Evolutionary conservation across 2,797 vertebrate genomes (phyloP), one percentile per base, ranked within the genome.

Genomic region (Sphaeramia orbicularis): DNA sequence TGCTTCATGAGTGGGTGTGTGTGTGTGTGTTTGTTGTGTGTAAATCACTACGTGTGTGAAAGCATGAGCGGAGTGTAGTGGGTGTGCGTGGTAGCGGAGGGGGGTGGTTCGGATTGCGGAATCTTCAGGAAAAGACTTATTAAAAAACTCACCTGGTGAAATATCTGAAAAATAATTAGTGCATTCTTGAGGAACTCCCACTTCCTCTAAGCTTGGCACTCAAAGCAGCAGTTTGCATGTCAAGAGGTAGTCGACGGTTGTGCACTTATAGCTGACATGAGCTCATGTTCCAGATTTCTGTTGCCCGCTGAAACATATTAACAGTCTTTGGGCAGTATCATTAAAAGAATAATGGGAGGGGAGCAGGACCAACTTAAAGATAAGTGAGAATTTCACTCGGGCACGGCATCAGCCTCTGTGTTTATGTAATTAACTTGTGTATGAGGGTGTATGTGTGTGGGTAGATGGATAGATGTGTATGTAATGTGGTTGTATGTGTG

Each of bases 111-210:
- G 75, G 42, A 43, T 59, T 37, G 67, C 30, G 27, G 64, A 64
- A 60, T 43, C 43, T 59, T 71, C 15, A 74, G 66, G 47, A 43
- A 27, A 30, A 63, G 45, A 45, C 45, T 80, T 77, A 66, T 85
- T 83, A 72, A 63, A 79, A 53, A 62, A 73, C 5, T 7, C 80
- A 89, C 83, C 89, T 85, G 83, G 57, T 75, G 56, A 71, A 75
- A 84, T 74, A 86, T 82, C 85, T 84, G 67, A 83, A 89, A 86
- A 92, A 85, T 83, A 93, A 83, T 92, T 90, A 81, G 88, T 70
- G 73, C 83, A 88, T 71, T 51, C 56, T 56, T 76, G 78, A 68
- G 18, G 80, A 69, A 79, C 56, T 21, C 60, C 78, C 59, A 74
- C 73, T 67, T 78, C 71, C 58, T 78, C 64, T 65, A 47, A 41